Evolutionary conservation across 2,888 invertebrate genomes (phyloP).

Genomic region (Eugnorisma glareosa): DNA sequence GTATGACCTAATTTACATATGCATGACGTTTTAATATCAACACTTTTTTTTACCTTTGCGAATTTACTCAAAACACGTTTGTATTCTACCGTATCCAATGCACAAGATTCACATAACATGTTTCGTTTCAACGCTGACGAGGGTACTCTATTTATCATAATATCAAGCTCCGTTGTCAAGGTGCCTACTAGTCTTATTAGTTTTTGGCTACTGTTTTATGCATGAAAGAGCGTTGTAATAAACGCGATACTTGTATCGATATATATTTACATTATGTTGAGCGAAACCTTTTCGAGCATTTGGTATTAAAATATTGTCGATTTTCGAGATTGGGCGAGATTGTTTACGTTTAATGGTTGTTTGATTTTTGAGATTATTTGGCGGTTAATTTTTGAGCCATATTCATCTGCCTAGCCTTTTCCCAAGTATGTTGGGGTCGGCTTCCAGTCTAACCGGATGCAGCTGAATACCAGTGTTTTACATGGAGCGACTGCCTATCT

Average conservation of each 20-base stretch:
- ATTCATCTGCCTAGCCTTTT: too few relatives aligned
- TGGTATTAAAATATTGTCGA: conserved; percentile 56
- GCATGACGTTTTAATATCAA: neutral
- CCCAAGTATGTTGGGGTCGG: too few relatives aligned
- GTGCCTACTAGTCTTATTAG: conserved; percentile 83
- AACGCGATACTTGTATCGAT: conserved; percentile 72
- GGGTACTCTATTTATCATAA: conserved; percentile 89
- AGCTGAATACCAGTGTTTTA: too few relatives aligned
- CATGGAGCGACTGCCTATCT: too few relatives aligned
- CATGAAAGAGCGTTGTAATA: conserved; percentile 80
- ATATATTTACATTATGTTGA: conserved; percentile 63
- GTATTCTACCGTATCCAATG: conserved; percentile 51
- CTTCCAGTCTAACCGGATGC: too few relatives aligned
- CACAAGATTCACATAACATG: conserved; percentile 35
- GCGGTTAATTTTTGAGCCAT: neutral
- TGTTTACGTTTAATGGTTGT: neutral
- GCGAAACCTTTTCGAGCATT: conserved; percentile 45
- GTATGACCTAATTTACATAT: neutral
- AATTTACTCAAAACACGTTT: neutral
- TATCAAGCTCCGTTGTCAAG: conserved; percentile 83
- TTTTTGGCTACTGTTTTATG: conserved; percentile 85
- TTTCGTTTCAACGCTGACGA: conserved; percentile 75
- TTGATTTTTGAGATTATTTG: neutral
- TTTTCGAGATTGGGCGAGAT: conserved; percentile 21
- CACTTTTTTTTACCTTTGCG: neutral